Percentiles rank a stretch among this genome's conserved stretches.
These are phyloP conservation scores for Drosophila hydei DNA, from an alignment of 1,140 invertebrate species.

Conservation along the genomic window DNA sequence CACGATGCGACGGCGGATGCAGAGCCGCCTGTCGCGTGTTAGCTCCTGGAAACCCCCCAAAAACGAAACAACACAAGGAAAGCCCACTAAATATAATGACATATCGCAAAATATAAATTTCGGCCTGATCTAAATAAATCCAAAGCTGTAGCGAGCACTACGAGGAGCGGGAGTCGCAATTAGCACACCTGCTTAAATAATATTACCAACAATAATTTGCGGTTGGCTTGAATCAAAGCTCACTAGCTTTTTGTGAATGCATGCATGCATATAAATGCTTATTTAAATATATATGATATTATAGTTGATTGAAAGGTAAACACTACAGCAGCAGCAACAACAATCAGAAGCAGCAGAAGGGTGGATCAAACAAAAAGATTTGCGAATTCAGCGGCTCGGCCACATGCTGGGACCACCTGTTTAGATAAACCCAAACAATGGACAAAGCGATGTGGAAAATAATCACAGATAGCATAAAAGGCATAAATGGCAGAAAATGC, in stretches of 20 bases:
- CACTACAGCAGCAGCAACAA: conserved; percentile 40
- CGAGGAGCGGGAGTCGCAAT: conserved; percentile 17
- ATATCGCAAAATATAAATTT: conserved; percentile 27
- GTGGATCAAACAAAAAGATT: conserved; percentile 41
- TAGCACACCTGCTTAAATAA: conserved; percentile 49
- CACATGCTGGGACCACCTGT: conserved; percentile 80
- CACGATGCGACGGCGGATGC: conserved; percentile 16
- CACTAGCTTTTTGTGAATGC: conserved; percentile 1
- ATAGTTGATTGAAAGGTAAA: conserved; percentile 79
- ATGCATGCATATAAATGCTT: conserved; percentile 4
- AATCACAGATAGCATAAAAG: conserved; percentile 79
- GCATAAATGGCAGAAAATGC: conserved; percentile 63
- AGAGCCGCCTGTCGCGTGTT: conserved; percentile 56
- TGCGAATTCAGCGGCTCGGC: conserved; percentile 41
- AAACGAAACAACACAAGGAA: conserved; percentile 19
- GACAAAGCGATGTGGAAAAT: conserved; percentile 79
- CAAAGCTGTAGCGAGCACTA: too few species aligned
- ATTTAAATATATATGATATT: conserved; percentile 62
- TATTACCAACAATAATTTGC: conserved; percentile 55
- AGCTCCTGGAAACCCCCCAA: conserved; percentile 37
- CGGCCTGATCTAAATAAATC: background rate
- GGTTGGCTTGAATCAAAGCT: conserved; percentile 63
- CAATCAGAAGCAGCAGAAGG: conserved; percentile 6
- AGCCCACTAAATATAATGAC: conserved; percentile 61
- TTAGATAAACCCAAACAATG: conserved; percentile 75